Base-by-base conservation (phyloP, 2,797 vertebrate species). In the Myotis myotis region DNA sequence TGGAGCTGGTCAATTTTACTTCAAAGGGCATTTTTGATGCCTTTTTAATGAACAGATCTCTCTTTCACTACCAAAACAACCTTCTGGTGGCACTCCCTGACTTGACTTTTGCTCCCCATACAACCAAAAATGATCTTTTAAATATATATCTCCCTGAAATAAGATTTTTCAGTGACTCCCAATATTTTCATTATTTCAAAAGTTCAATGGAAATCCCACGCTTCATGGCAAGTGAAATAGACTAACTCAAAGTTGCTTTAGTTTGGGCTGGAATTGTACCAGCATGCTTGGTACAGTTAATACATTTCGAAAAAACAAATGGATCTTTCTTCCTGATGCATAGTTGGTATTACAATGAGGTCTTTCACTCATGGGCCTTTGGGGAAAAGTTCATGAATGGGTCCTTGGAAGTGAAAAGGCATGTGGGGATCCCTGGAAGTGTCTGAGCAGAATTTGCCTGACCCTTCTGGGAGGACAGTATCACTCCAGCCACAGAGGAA, bases 171-270 rank as follows among this genome's bases (percentile, higher is more conserved):
- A 70, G 16, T 70, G 75, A 64, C 30, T 93, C 66, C 83, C 41
- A 70, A 55, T n/a, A 89, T 91, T 95, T 74, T 93, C 13, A 70
- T 49, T 86, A 84, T 89, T 81, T 86, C 16, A 74, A 74, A 92
- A 89, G 15, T 68, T 74, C 57, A 12, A 25, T 76, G 36, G 62
- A 83, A 92, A 92, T 70, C 16, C 62, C 51, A 84, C 28, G 84
- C 91, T 53, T 84, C 51, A 79, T 41, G 66, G 9, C 8, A 78
- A 75, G 44, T 66, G 41, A 90, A 87, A 84, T 84, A 71, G 92
- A 91, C 55, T 53, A 85, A 88, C 25, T 87, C 81, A 86, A 70
- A 75, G 23, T 49, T 57, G 53, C 41, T 87, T 83, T 68, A 68
- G 30, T 95, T 90, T 60, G n/a, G 47, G 44, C 23, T 87, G 33